These are phyloP conservation scores for Caenorhabditis sulstoni DNA, from an alignment of 2,888 invertebrate genomes.

Conservation along the genomic window DNA sequence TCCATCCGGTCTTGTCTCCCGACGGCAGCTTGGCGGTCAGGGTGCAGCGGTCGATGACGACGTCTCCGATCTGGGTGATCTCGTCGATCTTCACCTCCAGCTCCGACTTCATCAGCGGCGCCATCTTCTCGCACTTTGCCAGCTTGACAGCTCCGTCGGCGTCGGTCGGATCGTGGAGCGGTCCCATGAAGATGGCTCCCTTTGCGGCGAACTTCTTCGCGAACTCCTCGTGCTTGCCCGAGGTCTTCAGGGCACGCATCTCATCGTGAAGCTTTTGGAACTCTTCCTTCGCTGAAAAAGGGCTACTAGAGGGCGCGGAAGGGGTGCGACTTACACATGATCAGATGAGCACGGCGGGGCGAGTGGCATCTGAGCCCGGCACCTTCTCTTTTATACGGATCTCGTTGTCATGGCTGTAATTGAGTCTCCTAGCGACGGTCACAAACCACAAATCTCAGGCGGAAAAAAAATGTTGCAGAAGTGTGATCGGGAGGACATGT, in stretches of 20 bases:
- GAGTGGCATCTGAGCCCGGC: background rate
- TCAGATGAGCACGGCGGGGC: constrained; percentile 19
- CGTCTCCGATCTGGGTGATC: constrained; percentile 43
- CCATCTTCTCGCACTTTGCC: constrained; percentile 35
- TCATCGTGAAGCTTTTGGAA: constrained; percentile 63
- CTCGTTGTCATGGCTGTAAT: constrained; percentile 36
- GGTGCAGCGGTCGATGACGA: constrained; percentile 51
- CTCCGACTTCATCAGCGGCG: constrained; percentile 37
- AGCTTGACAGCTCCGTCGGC: constrained; percentile 39
- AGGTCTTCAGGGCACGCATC: constrained; percentile 41
- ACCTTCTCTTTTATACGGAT: constrained; percentile 31
- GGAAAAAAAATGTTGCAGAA: constrained; percentile 15
- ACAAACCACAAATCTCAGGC: constrained; percentile 43
- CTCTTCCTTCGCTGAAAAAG: constrained; percentile 53
- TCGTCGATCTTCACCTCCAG: constrained; percentile 53
- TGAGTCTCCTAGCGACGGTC: constrained; percentile 14
- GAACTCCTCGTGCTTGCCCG: constrained; percentile 55
- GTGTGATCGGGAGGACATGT: constrained; percentile 34
- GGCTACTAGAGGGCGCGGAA: background rate
- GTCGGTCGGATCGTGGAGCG: constrained; percentile 49
- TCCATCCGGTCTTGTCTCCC: constrained; percentile 61
- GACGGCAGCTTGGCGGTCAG: constrained; percentile 47
- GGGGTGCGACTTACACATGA: constrained; percentile 39
- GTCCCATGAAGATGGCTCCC: constrained; percentile 57
- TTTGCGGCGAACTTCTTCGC: constrained; percentile 55